Base-by-base conservation (phyloP, 2,113 vertebrate species). In the Callionymus lyra region DNA sequence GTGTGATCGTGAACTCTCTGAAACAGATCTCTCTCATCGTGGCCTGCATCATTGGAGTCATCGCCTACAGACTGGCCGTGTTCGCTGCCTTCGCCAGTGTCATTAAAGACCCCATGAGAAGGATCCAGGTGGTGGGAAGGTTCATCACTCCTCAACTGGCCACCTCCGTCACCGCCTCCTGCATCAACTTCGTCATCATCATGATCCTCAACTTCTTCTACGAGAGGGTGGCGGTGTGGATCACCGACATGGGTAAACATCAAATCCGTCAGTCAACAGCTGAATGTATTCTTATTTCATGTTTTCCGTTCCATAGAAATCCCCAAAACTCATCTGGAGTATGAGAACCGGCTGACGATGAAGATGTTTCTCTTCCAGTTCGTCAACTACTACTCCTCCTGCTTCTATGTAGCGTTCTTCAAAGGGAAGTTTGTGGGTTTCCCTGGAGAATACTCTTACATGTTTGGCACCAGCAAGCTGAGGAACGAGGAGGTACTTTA, bases 291-390 rank as follows among this genome's bases (percentile, higher is more conserved):
- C 21, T 27, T 8, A 27, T 27, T 27, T 27, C 8, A 4, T 27
- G 21, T 5, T 9, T 44, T 56, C 16, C 4, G 34, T 3, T 51
- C 78, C 70, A 38, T 83, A 99, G 94, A 99, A 83, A 90, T 99
- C 60, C 95, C 95, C 51, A 91, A 89, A 70, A 99, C 95, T 41
- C 89, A 98, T 15, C 80, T 94, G 55, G 92, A 98, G 36, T 99
- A 99, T 27, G 95, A 99, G 71, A 97, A 93, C 84, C 89, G 89
- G 49, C 81, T 98, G 51, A 99, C 94, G 3, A 86, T 93, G 80
- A 99, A 99, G 83, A 99, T 98, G 93, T 99, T 94, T 79, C 80
- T 99, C 61, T 99, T 99, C 83, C 95, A 99, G 77, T 99, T 98
- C 58, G 94, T 98, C 51, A 99, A 99, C 82, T 99, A 93, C 71